These are phyloP conservation scores for Pyralis farinalis DNA, from an alignment of 2,888 invertebrate species.

Conservation along the genomic window DNA sequence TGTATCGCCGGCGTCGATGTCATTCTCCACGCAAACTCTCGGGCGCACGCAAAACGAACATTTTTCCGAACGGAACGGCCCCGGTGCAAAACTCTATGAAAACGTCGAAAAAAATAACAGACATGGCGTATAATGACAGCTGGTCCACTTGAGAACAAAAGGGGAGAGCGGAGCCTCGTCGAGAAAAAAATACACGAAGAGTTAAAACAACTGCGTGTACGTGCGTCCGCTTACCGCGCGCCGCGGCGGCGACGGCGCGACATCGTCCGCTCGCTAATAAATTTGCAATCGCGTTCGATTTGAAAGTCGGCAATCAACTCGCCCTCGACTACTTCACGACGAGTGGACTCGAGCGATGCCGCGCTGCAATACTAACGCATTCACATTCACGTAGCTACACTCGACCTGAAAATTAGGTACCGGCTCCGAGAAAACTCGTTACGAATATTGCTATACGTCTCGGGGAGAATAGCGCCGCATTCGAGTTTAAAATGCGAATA, in stretches of 20 bases:
- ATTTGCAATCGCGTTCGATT: conserved; percentile 76
- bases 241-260: conserved; percentile 28
- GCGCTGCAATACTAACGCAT: conserved; percentile 25
- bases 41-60: conserved; percentile 80
- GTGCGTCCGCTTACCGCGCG: conserved; percentile 37
- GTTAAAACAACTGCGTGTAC: conserved; percentile 73
- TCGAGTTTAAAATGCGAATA: conserved; percentile 80
- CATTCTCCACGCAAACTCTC: conserved; percentile 75
- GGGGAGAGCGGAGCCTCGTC: conserved; percentile 76
- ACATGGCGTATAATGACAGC: conserved; percentile 82
- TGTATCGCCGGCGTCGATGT: conserved; percentile 64
- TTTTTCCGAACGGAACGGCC: conserved; percentile 79
- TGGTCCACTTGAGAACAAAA: conserved; percentile 82
- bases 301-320: conserved; percentile 41
- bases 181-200: conserved; percentile 78
- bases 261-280: conserved; percentile 67
- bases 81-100: conserved; percentile 78
- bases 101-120: conserved; percentile 79
- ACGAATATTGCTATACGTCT: conserved; percentile 78
- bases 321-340: conserved; percentile 38
- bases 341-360: conserved; percentile 43
- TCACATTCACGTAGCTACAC: conserved; percentile 42
- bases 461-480: conserved; percentile 73
- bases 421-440: conserved; percentile 76
- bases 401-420: conserved; percentile 73